Base-by-base conservation (phyloP, 2,797 vertebrate genomes). In the Protonibea diacanthus region DNA sequence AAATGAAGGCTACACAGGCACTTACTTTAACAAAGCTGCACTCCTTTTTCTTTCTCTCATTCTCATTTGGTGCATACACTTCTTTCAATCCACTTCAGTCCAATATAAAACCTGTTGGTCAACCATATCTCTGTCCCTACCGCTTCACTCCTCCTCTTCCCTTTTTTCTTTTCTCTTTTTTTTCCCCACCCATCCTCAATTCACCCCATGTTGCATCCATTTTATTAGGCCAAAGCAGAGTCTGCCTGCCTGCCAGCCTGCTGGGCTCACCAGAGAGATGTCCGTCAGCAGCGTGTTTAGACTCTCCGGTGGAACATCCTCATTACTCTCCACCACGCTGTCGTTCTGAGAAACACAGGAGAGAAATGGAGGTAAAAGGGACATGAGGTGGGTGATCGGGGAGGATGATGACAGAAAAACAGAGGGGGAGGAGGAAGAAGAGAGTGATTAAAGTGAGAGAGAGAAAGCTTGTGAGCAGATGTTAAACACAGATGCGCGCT, bases 261-360 rank as follows among this genome's bases (percentile, higher is more conserved):
- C 70, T 7, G 15, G 42, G 68, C 93, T 94, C 91, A 94, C 93
- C 93, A 94, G 93, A 78, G 97, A 97, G 90, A 99, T 91, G 58
- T 99, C 98, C 0, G 96, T 96, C 80, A 99, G 96, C 81, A 98
- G 94, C 48, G 95, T 88, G 76, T 95, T 96, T 90, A 94, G 79
- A 64, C 87, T 94, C 83, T 95, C 95, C 21, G 95, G 94, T 71
- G 95, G 87, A 14, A 94, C 84, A 25, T 94, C 94, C 13, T 94
- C 94, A 2, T 93, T 94, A 42, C 92, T 96, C 66, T 97, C 97
- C 85, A 95, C 88, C 63, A 95, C 95, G 2, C 96, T 94, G 0
- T 97, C 96, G 49, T 97, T 98, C 98, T 99, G 91, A 51, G 53
- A 86, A 73, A 87, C 3, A 20, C 27, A 73, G 55, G 62, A 33